phyloP scores from a whole-genome alignment of 1,140 invertebrate genomes.

The Zaprionus ghesquierei region DNA sequence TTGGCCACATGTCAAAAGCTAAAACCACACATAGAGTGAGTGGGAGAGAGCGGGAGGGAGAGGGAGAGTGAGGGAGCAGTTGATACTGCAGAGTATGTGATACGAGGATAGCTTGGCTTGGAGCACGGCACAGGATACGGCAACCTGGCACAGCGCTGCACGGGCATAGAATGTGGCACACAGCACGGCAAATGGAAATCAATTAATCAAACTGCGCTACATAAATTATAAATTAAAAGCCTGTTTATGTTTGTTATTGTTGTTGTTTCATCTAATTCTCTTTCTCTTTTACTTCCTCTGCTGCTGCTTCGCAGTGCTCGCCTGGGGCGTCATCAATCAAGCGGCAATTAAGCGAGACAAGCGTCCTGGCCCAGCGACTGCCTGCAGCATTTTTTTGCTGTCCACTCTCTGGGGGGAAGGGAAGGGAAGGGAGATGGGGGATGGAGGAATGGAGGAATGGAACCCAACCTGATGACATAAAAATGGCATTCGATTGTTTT shows the following conservation, averaged over 20 bases:
- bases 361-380: neutral
- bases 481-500: slow-evolving; percentile 55
- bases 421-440: no score
- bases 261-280: neutral
- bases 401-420: no score
- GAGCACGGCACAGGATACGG: neutral
- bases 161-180: slow-evolving; percentile 39
- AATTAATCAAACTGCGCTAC: slow-evolving; percentile 72
- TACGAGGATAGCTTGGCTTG: no score
- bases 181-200: slow-evolving; percentile 61
- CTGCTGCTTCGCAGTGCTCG: neutral
- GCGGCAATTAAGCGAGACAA: slow-evolving; percentile 50
- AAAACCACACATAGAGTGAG: slow-evolving; percentile 44
- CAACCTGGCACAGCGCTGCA: neutral
- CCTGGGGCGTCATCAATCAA: slow-evolving; percentile 55
- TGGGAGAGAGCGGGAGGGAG: neutral
- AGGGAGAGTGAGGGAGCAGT: neutral
- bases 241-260: slow-evolving; percentile 39
- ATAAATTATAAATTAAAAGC: slow-evolving; percentile 79
- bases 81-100: neutral
- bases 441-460: no score
- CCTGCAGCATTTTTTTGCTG: slow-evolving; percentile 3
- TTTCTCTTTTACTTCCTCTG: neutral
- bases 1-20: slow-evolving; percentile 67
- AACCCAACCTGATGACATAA: slow-evolving; percentile 24